Conservation (phyloP, 2,888 invertebrate genomes). For the Lasioglossum leucozonium region DNA sequence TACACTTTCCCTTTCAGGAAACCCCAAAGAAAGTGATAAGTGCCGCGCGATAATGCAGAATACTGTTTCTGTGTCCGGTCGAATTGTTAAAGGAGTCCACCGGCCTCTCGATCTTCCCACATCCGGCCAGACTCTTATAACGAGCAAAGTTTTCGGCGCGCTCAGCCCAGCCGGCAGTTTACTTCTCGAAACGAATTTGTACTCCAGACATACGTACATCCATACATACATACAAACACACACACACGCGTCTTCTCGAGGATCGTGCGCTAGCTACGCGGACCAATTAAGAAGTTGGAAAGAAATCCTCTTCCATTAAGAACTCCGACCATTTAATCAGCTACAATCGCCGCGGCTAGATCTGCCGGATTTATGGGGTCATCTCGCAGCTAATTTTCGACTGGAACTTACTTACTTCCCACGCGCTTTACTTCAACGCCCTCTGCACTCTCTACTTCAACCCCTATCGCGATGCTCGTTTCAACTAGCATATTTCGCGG, state of each 20-base stretch:
- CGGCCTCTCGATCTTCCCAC: conserved; percentile 37
- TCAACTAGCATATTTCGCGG: background rate
- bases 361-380: background rate
- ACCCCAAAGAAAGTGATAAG: too few species aligned
- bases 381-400: background rate
- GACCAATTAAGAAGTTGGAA: conserved; percentile 39
- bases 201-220: background rate
- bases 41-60: background rate
- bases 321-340: background rate
- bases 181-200: conserved; percentile 21
- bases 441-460: background rate
- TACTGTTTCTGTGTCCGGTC: background rate
- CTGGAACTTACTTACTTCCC: background rate
- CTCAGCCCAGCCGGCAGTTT: conserved; percentile 36
- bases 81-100: conserved; percentile 63
- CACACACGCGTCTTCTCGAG: background rate
- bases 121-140: conserved; percentile 47
- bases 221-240: background rate
- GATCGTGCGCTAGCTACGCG: background rate
- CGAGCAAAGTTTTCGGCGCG: conserved; percentile 53
- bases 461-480: background rate
- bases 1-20: too few species aligned
- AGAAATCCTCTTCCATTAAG: conserved; percentile 14
- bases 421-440: background rate
- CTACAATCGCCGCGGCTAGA: conserved; percentile 1